Evolutionary conservation across 2,888 invertebrate species (phyloP), one percentile per base, ranked within the genome.

Genomic region (Lasius platythorax): DNA sequence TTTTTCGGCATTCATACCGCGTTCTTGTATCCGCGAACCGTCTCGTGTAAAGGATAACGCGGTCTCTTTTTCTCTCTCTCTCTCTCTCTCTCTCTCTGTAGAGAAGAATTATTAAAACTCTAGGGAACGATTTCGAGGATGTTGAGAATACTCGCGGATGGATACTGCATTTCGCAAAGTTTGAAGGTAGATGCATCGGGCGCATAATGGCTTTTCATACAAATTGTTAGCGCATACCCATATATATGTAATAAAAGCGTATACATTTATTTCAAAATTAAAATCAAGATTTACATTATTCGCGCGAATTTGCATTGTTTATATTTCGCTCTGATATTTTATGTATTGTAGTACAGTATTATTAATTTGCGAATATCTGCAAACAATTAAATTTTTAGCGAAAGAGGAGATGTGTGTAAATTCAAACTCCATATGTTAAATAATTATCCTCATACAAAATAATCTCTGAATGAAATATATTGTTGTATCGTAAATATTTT

Each of bases 251-350:
- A 67, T 66, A 67, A 67, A 73, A 76, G 40, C 33, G 23, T 63
- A 23, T 23, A 75, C 9, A 12, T 37, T 15, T 53, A 66, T 23
- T 50, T 50, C 23, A 43, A 33, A 23, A 61, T 64, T 67, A 30
- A 76, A 67, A 53, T 66, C 67, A 0, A 66, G 11, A 37, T 18
- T 18, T 64, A 11, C 37, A 28, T 76, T 53, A 18, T 67, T 66
- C 18, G 28, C 18, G 28, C 9, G 12, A 53, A 30, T 66, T 18
- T 37, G 33, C 9, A 67, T 67, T 67, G 28, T 28, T 76, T 64
- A n/a, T 66, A 73, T 61, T 61, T 61, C 3, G 40, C 6, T 28
- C 8, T 9, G 11, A 61, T 73, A 75, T 75, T 76, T 66, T 33
- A 76, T 53, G 8, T 50, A 37, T 33, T n/a, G 23, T 23, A 33